phyloP scores from a whole-genome alignment of 2,113 vertebrate species.

The Elachura formosa region DNA sequence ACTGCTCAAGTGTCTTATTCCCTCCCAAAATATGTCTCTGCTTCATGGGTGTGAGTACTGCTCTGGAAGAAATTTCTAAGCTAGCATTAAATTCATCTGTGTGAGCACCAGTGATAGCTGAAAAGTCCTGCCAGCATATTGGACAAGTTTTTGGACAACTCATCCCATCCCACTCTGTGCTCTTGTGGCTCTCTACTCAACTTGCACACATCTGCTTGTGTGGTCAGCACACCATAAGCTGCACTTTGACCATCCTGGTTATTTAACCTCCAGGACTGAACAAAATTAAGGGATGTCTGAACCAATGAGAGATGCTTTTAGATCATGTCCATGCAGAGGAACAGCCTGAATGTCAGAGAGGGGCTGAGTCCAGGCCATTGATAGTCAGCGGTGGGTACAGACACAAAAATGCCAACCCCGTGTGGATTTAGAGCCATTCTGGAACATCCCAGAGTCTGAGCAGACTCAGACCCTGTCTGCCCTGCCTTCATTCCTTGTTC shows the following conservation, averaged over 20 bases:
- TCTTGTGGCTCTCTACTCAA: neutral
- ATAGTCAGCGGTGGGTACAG: neutral
- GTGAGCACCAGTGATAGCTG: neutral
- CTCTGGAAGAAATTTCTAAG: neutral
- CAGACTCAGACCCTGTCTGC: neutral
- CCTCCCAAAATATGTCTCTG: neutral
- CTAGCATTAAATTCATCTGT: neutral
- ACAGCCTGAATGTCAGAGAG: neutral
- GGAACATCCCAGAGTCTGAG: neutral
- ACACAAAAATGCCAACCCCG: neutral
- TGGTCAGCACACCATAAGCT: neutral
- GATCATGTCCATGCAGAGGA: neutral
- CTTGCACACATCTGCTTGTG: neutral
- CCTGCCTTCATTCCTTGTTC: neutral
- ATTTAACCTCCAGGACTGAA: neutral
- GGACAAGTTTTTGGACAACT: neutral
- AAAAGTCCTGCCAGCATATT: neutral
- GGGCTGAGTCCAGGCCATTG: neutral
- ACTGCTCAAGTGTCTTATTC: neutral
- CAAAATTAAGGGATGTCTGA: neutral
- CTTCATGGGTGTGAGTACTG: neutral
- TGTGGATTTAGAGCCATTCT: neutral
- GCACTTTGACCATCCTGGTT: neutral
- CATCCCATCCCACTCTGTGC: neutral
- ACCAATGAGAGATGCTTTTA: neutral